These are phyloP conservation scores for Homarus americanus DNA, from an alignment of 1,140 invertebrate species.

Conservation along the genomic window DNA sequence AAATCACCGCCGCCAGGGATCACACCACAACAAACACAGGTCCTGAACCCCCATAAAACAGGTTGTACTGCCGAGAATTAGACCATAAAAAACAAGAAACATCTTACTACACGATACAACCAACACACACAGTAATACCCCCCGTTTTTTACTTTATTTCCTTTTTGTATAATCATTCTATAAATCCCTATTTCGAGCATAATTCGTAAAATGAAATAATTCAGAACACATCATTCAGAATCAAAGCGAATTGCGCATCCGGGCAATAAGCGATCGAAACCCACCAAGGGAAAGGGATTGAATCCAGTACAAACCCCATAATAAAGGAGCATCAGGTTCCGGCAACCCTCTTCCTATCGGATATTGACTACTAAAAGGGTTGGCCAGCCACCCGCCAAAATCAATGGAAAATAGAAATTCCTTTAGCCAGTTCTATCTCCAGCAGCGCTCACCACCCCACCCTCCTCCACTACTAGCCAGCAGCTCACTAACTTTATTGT, in stretches of 20 bases:
- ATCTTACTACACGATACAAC: too few relatives aligned
- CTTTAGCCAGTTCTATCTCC: background rate
- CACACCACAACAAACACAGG: too few relatives aligned
- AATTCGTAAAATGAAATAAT: background rate
- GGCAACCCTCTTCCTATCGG: slow-evolving; percentile 7
- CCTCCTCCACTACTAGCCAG: background rate
- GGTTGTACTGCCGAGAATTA: too few relatives aligned
- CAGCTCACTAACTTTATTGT: too few relatives aligned
- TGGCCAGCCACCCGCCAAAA: slow-evolving; percentile 22
- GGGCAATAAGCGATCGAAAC: background rate
- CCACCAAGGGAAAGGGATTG: background rate
- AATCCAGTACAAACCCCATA: background rate
- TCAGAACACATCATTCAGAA: background rate
- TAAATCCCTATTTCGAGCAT: too few relatives aligned
- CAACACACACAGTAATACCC: too few relatives aligned
- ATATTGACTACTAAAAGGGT: slow-evolving; percentile 43
- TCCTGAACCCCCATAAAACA: too few relatives aligned
- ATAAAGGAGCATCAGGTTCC: background rate
- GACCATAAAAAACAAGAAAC: too few relatives aligned
- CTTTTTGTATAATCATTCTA: too few relatives aligned
- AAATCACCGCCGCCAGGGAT: too few relatives aligned
- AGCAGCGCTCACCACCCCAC: background rate
- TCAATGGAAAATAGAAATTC: slow-evolving; percentile 39
- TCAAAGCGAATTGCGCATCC: background rate
- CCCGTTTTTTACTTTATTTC: too few relatives aligned